These are phyloP conservation scores for Pseudobourletiella spinata DNA, from an alignment of 1,140 invertebrate species.

Conservation along the genomic window DNA sequence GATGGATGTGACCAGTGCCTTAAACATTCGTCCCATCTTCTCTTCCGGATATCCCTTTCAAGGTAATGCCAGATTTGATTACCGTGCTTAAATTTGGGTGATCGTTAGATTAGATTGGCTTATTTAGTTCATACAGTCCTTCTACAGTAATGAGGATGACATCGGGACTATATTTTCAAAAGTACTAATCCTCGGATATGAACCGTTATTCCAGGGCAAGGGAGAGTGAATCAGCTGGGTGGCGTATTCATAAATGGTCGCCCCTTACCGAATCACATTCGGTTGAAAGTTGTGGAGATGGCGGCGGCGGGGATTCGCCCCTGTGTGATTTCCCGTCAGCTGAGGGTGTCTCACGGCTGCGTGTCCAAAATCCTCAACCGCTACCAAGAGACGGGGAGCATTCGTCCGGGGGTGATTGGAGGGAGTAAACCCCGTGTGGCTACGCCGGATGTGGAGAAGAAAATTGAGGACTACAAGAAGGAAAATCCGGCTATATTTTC, in stretches of 20 bases:
- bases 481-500: conserved; percentile 49
- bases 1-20: conserved; percentile 37
- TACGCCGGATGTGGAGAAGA: conserved; percentile 45
- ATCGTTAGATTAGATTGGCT: no score
- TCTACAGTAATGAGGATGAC: no score
- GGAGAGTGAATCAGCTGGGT: conserved; percentile 47
- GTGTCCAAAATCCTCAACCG: conserved; percentile 48
- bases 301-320: conserved; percentile 46
- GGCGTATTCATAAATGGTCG: conserved; percentile 50
- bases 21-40: conserved; percentile 39
- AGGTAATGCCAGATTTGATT: conserved; percentile 36
- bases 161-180: no score
- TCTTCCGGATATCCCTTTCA: conserved; percentile 40
- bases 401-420: conserved; percentile 46
- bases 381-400: conserved; percentile 48
- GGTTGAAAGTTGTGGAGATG: conserved; percentile 47
- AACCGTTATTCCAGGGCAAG: no score
- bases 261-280: conserved; percentile 46
- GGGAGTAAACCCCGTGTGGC: conserved; percentile 36
- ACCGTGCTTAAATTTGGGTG: no score
- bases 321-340: conserved; percentile 46
- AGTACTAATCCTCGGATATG: no score
- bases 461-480: conserved; percentile 48
- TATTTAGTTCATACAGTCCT: no score
- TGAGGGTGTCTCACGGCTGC: conserved; percentile 48